phyloP scores from a whole-genome alignment of 2,113 vertebrate species.

The Seriola aureovittata region DNA sequence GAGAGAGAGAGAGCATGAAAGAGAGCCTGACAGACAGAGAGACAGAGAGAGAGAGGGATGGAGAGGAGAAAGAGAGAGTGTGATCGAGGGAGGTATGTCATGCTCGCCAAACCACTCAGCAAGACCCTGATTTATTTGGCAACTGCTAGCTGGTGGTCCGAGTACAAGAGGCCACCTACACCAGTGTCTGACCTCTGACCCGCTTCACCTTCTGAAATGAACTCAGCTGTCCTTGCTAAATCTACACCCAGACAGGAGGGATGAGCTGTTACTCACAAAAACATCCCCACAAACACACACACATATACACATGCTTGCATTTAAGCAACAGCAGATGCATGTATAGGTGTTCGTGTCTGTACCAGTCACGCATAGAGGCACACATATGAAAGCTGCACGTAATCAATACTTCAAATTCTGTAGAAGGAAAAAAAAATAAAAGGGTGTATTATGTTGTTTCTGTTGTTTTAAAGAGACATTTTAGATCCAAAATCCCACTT shows the following conservation, averaged over 20 bases:
- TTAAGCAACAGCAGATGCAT: constrained; percentile 10
- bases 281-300: constrained; percentile 23
- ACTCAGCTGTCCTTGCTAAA: constrained; percentile 71
- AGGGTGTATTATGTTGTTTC: too few species aligned
- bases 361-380: background rate
- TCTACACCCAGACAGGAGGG: constrained; percentile 42
- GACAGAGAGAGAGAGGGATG: constrained; percentile 3
- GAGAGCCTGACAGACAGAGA: background rate
- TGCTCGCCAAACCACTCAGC: constrained; percentile 65
- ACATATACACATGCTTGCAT: constrained; percentile 5
- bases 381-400: background rate
- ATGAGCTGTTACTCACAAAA: constrained; percentile 31
- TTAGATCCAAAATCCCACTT: too few species aligned
- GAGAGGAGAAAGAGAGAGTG: constrained; percentile 38
- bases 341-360: background rate
- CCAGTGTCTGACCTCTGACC: constrained; percentile 59
- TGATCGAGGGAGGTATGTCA: constrained; percentile 39
- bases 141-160: constrained; percentile 68
- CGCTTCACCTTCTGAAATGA: constrained; percentile 46
- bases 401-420: background rate
- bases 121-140: constrained; percentile 69
- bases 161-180: constrained; percentile 69
- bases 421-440: background rate
- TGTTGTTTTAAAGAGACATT: background rate
- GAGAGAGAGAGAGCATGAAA: constrained; percentile 14